A percentile compares a stretch with the other conserved stretches of the same genome.
These are phyloP conservation scores for Morphnarchus princeps DNA, from an alignment of 2,113 vertebrate genomes.

Conservation along the genomic window DNA sequence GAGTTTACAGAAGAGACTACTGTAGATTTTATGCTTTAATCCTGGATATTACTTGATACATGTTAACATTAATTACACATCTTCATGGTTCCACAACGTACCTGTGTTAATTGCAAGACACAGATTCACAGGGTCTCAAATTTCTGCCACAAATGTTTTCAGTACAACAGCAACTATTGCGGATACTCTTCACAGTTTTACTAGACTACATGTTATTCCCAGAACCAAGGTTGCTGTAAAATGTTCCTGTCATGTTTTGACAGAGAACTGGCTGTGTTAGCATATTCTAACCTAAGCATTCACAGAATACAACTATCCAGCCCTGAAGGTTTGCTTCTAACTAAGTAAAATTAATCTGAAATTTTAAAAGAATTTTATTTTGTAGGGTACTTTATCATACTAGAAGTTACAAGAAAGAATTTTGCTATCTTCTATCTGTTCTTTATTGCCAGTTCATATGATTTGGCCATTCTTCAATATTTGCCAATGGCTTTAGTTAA, in stretches of 20 bases:
- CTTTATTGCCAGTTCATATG: conserved; percentile 35
- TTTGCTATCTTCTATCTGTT: conserved; percentile 34
- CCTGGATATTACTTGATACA: neutral
- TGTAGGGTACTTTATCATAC: neutral
- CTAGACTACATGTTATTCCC: neutral
- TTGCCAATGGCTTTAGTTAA: conserved; percentile 49
- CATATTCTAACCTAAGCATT: neutral
- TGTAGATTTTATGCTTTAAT: neutral
- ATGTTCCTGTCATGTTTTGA: neutral
- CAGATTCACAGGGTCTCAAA: neutral
- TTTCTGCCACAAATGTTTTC: neutral
- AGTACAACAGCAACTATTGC: neutral
- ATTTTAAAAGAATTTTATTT: neutral
- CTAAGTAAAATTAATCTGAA: neutral
- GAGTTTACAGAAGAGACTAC: neutral
- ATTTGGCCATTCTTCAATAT: conserved; percentile 46
- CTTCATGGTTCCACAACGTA: neutral
- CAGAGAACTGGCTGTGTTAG: neutral
- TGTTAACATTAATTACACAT: neutral
- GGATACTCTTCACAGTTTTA: neutral
- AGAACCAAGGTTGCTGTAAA: neutral
- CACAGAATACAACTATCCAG: neutral
- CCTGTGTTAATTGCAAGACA: neutral
- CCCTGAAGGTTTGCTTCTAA: neutral
- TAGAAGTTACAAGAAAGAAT: neutral